phyloP scores from a whole-genome alignment of 2,113 vertebrate genomes.

The Poeciliopsis occidentalis region DNA sequence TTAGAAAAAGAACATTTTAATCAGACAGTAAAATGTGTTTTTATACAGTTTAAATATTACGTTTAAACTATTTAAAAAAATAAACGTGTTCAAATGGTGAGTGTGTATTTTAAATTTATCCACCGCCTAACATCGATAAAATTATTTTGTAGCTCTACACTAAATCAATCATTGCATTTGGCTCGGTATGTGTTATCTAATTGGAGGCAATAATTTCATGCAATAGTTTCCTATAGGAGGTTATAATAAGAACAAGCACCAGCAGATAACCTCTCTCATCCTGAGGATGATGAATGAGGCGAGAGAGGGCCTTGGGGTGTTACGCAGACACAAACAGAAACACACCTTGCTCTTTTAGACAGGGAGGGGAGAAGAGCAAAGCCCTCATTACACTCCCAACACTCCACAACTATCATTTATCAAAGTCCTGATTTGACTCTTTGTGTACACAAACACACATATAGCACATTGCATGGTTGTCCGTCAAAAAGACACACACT shows the following conservation, averaged over 20 bases:
- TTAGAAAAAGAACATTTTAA: background rate
- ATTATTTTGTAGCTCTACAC: conserved; percentile 73
- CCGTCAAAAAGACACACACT: conserved; percentile 37
- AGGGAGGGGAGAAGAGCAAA: conserved; percentile 74
- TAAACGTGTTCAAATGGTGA: conserved; percentile 6
- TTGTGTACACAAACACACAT: conserved; percentile 3
- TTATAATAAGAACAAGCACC: conserved; percentile 84
- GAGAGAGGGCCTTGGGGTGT: conserved; percentile 87
- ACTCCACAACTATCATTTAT: conserved; percentile 84
- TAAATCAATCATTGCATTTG: conserved; percentile 81
- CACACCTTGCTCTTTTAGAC: conserved; percentile 81
- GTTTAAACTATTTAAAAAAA: background rate
- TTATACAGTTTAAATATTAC: background rate
- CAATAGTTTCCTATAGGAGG: conserved; percentile 79
- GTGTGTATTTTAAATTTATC: conserved; percentile 16
- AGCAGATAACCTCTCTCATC: conserved; percentile 82
- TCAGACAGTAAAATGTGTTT: background rate
- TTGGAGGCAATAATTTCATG: conserved; percentile 81
- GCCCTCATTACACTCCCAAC: conserved; percentile 76
- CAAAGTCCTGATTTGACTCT: conserved; percentile 82
- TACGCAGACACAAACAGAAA: conserved; percentile 79
- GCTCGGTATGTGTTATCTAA: conserved; percentile 77
- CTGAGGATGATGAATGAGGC: conserved; percentile 91
- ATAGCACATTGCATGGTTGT: conserved; percentile 32
- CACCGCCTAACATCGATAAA: conserved; percentile 38